Evolutionary conservation across 2,797 vertebrate genomes (phyloP).

Genomic region (Remorina albescens): DNA sequence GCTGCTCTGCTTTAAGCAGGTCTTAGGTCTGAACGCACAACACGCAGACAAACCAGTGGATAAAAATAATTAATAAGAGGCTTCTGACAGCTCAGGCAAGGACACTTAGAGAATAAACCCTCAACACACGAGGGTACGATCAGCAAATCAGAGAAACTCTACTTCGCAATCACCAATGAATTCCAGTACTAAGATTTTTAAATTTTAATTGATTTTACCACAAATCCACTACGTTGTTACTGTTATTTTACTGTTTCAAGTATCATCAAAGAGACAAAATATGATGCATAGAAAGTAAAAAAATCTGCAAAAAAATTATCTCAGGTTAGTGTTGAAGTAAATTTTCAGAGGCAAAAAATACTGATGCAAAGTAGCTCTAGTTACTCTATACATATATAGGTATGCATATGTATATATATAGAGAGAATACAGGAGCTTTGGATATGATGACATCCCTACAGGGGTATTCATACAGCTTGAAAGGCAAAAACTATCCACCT

Average conservation of each 20-base stretch:
- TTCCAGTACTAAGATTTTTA: background rate
- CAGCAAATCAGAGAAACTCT: background rate
- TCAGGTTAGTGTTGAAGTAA: background rate
- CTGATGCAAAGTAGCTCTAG: background rate
- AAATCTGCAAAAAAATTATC: background rate
- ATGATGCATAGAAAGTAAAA: background rate
- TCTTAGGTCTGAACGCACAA: constrained; percentile 6
- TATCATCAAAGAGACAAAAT: background rate
- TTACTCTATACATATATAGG: no score
- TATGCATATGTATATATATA: background rate
- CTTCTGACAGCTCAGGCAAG: constrained; percentile 48
- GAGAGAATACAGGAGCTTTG: background rate
- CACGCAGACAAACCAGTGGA: constrained; percentile 19
- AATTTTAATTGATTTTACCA: background rate
- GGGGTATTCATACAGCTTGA: background rate
- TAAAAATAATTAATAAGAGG: constrained; percentile 50
- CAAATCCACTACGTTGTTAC: background rate
- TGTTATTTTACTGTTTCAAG: background rate
- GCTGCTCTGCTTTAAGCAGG: constrained; percentile 2
- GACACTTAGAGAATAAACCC: constrained; percentile 56
- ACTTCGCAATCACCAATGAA: background rate
- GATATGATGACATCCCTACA: background rate
- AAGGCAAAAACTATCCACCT: background rate
- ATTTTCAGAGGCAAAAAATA: background rate
- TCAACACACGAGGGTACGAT: background rate